Base-by-base conservation (phyloP, 2,797 vertebrate genomes). In the Brotula barbata region DNA sequence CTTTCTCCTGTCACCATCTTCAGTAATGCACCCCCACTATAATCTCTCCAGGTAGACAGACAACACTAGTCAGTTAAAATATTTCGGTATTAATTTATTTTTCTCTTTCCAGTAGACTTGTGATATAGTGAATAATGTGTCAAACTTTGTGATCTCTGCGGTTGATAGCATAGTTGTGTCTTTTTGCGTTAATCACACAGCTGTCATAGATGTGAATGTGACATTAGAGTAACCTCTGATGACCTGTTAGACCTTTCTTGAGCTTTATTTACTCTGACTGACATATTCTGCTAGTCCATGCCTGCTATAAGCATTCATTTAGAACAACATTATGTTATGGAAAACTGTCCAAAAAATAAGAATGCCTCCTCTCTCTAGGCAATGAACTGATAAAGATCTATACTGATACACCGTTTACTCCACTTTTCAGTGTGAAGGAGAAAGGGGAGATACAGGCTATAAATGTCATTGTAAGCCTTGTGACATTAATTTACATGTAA, bases 1-100 rank as follows among this genome's bases (percentile, higher is more conserved):
- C 71, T 51, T 85, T 67, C 63, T 77, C 56, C 52, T 49, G 65
- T 14, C 15, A 41, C 67, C 56, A 71, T 74, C 84, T 82, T 85
- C 71, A 80, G 73, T 87, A n/a, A n/a, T n/a, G n/a, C n/a, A n/a
- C n/a, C n/a, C n/a, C n/a, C n/a, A n/a, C 85, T 85, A 73, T 86
- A 81, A 85, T 86, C 82, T 82, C 75, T 75, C 51, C 72, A 79
- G 82, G 79, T 84, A 75, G 69, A 85, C 58, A 68, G 71, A 64
- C 45, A 75, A 53, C 67, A 70, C 60, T 17, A 53, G 74, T 51
- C 45, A 8, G 8, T 70, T 43, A 59, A 73, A 71, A 66, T 65
- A 53, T 76, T 80, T 74, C 36, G 39, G 19, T 51, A 41, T 70
- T 28, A 57, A 44, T 66, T 72, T 31, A 70, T 40, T 63, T 75